Conservation (phyloP, 2,113 vertebrate species). For the Vulpes ferrilata region DNA sequence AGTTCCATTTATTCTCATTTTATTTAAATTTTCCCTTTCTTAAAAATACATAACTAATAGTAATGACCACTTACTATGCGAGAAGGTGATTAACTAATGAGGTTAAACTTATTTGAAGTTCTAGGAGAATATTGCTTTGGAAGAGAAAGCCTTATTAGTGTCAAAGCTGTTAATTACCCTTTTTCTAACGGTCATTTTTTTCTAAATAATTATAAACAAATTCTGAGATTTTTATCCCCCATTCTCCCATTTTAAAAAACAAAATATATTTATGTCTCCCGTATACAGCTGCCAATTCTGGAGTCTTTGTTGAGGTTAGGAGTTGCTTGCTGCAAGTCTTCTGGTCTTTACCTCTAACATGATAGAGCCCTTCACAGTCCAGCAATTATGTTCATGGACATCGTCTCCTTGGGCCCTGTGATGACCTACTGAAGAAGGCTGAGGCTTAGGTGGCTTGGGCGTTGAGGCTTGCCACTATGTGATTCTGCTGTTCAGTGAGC, state of each 20-base stretch:
- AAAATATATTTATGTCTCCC: not conserved
- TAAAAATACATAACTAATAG: not conserved
- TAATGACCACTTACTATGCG: not conserved
- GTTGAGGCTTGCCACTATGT: not conserved
- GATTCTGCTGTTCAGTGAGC: not conserved
- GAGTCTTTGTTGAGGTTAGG: not conserved
- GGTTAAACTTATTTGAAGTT: slow-evolving; percentile 27
- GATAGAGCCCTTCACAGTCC: not conserved
- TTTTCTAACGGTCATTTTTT: slow-evolving; percentile 7
- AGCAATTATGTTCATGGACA: not conserved
- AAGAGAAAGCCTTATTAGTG: not conserved
- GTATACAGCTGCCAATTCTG: not conserved
- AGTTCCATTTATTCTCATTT: not conserved
- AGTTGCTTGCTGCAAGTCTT: not conserved
- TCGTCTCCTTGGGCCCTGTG: not conserved
- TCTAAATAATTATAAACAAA: not conserved
- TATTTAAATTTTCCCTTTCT: not conserved
- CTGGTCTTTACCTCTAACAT: not conserved
- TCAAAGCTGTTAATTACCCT: not conserved
- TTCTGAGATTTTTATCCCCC: not conserved
- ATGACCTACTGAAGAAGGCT: not conserved
- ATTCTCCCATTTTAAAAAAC: not conserved
- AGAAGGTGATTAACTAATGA: not conserved
- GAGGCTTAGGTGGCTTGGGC: not conserved
- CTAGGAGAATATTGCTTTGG: not conserved